Percentiles rank a stretch among this genome's conserved stretches.
Conservation (phyloP, 2,797 vertebrate species). For the Pantherophis vulpinus region DNA sequence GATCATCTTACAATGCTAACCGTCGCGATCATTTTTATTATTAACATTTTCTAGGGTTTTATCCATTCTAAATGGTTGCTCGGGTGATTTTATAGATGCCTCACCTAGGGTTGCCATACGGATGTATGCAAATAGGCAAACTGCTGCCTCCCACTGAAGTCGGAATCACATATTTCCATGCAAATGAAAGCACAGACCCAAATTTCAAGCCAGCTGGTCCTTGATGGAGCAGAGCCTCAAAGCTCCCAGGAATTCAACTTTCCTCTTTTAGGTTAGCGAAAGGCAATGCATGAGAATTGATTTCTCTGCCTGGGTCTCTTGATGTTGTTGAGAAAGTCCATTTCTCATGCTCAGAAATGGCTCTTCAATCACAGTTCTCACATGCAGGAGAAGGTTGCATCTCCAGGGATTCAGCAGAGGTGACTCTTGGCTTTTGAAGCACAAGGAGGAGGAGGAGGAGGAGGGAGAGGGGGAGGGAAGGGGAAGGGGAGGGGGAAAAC, state of each 20-base stretch:
- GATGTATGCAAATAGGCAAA: background rate
- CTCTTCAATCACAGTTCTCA: background rate
- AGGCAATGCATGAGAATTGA: background rate
- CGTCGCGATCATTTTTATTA: background rate
- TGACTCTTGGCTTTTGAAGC: background rate
- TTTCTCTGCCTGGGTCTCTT: background rate
- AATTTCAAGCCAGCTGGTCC: background rate
- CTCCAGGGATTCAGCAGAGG: background rate
- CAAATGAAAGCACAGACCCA: background rate
- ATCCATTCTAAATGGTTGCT: background rate
- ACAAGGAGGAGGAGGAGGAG: background rate
- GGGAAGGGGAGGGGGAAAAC: too few species aligned
- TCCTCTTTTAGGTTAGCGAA: background rate
- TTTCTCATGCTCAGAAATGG: background rate
- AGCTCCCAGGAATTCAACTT: background rate
- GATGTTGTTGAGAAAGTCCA: background rate
- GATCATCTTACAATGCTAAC: background rate
- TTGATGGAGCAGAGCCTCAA: background rate
- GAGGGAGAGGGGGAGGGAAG: too few species aligned
- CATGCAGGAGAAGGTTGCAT: background rate
- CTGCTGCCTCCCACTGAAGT: background rate
- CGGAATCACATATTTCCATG: background rate
- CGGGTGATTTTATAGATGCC: background rate
- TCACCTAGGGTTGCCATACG: background rate
- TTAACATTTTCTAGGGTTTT: background rate